Conservation (phyloP, 1,140 invertebrate genomes). For the Acromyrmex heyeri region DNA sequence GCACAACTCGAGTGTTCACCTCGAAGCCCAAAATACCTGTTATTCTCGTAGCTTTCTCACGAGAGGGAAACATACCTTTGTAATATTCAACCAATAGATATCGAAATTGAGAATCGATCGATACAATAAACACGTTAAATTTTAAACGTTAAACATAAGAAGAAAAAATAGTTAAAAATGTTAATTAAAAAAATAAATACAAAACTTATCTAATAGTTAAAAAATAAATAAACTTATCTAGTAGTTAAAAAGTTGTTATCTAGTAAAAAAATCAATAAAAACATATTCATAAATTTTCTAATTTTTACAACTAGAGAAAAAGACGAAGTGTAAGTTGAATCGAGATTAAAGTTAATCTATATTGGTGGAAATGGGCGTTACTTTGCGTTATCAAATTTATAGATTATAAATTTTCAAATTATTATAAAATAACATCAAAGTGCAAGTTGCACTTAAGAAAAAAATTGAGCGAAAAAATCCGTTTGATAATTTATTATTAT, state of each 20-base stretch:
- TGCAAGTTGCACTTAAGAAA: not conserved
- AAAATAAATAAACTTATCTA: not conserved
- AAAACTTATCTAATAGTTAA: slow-evolving; percentile 6
- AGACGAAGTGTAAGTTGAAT: too few relatives aligned
- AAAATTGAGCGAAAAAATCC: not conserved
- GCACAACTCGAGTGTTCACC: slow-evolving; percentile 51
- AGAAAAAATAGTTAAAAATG: not conserved
- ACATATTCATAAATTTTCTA: too few relatives aligned
- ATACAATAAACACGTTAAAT: not conserved
- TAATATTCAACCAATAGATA: not conserved
- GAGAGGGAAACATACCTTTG: not conserved
- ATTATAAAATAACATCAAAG: not conserved
- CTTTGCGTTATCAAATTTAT: not conserved
- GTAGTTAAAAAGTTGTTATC: too few relatives aligned
- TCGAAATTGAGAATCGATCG: not conserved
- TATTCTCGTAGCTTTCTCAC: not conserved
- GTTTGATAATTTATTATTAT: not conserved
- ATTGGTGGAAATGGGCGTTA: too few relatives aligned
- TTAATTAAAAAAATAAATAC: not conserved
- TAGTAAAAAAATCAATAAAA: too few relatives aligned
- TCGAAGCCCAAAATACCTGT: slow-evolving; percentile 37
- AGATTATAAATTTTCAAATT: not conserved
- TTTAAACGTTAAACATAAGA: not conserved
- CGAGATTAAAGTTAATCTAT: too few relatives aligned
- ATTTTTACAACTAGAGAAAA: too few relatives aligned